Evolutionary conservation across 2,797 vertebrate genomes (phyloP).

Genomic region (Sylvilagus floridanus): DNA sequence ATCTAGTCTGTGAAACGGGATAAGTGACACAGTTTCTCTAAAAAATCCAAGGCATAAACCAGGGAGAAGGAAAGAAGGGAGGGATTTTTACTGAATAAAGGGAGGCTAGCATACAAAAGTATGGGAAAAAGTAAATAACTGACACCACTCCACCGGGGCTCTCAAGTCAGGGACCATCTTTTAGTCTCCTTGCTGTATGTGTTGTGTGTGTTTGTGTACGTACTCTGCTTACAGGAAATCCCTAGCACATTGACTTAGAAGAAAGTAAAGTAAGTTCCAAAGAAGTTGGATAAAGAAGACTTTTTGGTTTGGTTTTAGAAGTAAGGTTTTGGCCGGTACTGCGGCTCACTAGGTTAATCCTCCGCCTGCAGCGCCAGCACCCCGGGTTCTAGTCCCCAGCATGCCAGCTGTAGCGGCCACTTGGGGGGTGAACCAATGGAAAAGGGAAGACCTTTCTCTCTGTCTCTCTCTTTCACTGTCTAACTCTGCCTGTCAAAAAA

Average conservation of each 20-base stretch:
- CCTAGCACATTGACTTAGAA: neutral
- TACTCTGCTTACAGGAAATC: neutral
- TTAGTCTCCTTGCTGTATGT: neutral
- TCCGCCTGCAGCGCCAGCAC: no score
- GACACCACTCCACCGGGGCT: neutral
- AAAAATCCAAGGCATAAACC: neutral
- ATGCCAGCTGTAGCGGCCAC: no score
- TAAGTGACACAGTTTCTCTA: neutral
- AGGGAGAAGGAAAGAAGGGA: neutral
- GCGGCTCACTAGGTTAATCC: no score
- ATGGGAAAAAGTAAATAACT: neutral
- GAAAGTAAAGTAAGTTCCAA: neutral
- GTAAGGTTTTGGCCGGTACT: neutral
- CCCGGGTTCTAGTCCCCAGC: no score
- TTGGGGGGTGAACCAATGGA: no score
- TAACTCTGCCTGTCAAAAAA: no score
- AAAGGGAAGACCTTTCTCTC: no score
- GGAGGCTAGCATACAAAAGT: neutral
- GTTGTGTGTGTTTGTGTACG: neutral
- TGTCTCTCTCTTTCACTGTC: no score
- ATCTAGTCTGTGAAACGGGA: neutral
- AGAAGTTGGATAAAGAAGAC: neutral
- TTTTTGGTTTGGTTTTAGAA: neutral
- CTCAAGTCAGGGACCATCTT: neutral
- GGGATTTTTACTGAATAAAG: neutral